phyloP scores from a whole-genome alignment of 2,797 vertebrate genomes.

The Aulostomus chinensis region DNA sequence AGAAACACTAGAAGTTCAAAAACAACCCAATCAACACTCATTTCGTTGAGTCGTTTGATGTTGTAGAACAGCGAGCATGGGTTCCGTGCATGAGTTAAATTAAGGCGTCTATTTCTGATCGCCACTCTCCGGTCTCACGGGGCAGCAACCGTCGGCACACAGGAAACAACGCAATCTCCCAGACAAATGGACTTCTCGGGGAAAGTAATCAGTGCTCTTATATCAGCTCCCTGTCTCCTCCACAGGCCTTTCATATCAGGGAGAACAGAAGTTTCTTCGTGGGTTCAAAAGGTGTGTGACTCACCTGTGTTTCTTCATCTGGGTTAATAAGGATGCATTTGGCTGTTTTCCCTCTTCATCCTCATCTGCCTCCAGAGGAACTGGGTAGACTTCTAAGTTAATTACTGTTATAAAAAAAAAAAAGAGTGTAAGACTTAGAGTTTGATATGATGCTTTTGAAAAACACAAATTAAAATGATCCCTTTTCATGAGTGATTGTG shows the following conservation, averaged over 20 bases:
- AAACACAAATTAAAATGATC: no score
- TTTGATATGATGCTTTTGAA: no score
- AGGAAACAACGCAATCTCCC: conserved; percentile 28
- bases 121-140: conserved; percentile 16
- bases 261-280: conserved; percentile 15
- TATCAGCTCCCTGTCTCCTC: conserved; percentile 24
- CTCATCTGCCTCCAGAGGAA: no score
- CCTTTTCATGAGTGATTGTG: no score
- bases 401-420: no score
- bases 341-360: no score
- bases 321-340: no score
- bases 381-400: no score
- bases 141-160: conserved; percentile 20
- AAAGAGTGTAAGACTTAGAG: no score
- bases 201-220: conserved; percentile 31
- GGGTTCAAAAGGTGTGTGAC: conserved; percentile 31
- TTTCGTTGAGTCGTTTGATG: conserved; percentile 7
- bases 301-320: no score
- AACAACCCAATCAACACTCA: neutral
- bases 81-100: conserved; percentile 3
- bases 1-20: conserved; percentile 5
- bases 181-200: conserved; percentile 30
- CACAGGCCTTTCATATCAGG: conserved; percentile 25
- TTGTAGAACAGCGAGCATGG: no score
- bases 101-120: conserved; percentile 18